These are phyloP conservation scores for Eumacrocentrus americanus DNA, from an alignment of 2,888 invertebrate genomes.

Conservation along the genomic window DNA sequence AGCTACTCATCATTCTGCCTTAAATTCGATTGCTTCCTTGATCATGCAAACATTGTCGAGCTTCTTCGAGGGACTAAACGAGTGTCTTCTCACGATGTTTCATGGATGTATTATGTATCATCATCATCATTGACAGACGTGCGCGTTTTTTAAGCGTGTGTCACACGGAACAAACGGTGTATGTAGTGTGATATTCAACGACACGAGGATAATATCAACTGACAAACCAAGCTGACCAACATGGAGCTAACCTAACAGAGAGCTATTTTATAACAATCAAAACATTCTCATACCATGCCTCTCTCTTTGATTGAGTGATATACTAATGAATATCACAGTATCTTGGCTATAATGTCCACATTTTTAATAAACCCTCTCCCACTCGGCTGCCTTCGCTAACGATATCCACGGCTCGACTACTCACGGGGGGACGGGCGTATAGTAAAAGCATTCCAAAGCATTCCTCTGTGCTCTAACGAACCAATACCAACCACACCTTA, in stretches of 20 bases:
- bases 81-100: neutral
- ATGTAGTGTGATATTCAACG: slow-evolving; percentile 1
- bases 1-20: slow-evolving; percentile 76
- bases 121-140: neutral
- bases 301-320: neutral
- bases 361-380: neutral
- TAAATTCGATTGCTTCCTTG: neutral
- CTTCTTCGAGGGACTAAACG: neutral
- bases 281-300: neutral
- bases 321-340: neutral
- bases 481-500: slow-evolving; percentile 25
- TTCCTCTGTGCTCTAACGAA: slow-evolving; percentile 15
- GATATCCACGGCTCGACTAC: slow-evolving; percentile 8
- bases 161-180: slow-evolving; percentile 6
- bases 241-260: slow-evolving; percentile 17
- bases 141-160: neutral
- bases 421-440: too few species aligned
- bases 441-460: slow-evolving; percentile 14
- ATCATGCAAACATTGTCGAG: slow-evolving; percentile 6
- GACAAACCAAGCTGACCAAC: slow-evolving; percentile 12
- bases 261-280: neutral
- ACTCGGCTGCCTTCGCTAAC: neutral
- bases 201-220: slow-evolving; percentile 16
- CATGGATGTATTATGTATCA: neutral
- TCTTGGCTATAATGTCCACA: neutral